Evolutionary conservation across 53 echinoderm and acorn worm genomes (phyloP).

Genomic region (Echinarachnius parma): DNA sequence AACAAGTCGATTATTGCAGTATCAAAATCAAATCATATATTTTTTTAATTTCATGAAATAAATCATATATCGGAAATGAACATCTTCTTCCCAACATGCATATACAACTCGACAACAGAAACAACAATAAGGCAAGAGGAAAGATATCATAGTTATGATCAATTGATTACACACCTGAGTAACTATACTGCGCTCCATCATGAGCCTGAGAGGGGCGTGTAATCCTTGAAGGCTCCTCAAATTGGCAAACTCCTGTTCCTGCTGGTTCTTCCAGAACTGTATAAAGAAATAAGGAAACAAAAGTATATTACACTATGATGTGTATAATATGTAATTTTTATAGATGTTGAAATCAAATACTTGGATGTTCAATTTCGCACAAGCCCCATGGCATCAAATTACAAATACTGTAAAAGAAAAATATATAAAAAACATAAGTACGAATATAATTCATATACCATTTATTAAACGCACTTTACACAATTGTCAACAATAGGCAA

Average conservation of each 20-base stretch:
- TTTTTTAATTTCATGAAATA: background rate
- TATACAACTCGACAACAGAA: background rate
- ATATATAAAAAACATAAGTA: too few relatives aligned
- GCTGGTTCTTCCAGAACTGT: conserved; percentile 62
- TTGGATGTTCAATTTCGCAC: too few relatives aligned
- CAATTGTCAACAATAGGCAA: too few relatives aligned
- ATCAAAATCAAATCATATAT: too few relatives aligned
- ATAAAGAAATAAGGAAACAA: conserved; percentile 26
- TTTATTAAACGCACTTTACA: too few relatives aligned
- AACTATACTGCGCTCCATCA: conserved; percentile 76
- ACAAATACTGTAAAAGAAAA: too few relatives aligned
- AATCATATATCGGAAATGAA: background rate
- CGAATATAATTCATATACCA: too few relatives aligned
- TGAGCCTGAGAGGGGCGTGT: conserved; percentile 83
- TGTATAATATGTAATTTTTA: too few relatives aligned
- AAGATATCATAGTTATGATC: background rate
- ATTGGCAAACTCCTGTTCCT: conserved; percentile 67
- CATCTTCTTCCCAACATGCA: background rate
- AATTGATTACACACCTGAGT: conserved; percentile 68
- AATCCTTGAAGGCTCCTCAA: conserved; percentile 76
- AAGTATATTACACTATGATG: too few relatives aligned
- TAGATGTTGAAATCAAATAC: too few relatives aligned
- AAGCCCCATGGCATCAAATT: too few relatives aligned
- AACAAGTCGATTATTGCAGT: too few relatives aligned
- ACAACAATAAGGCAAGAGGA: background rate